A percentile compares a stretch with the other conserved stretches of the same genome.
Evolutionary conservation across 2,113 vertebrate genomes (phyloP).

Genomic region (Lepus europaeus): DNA sequence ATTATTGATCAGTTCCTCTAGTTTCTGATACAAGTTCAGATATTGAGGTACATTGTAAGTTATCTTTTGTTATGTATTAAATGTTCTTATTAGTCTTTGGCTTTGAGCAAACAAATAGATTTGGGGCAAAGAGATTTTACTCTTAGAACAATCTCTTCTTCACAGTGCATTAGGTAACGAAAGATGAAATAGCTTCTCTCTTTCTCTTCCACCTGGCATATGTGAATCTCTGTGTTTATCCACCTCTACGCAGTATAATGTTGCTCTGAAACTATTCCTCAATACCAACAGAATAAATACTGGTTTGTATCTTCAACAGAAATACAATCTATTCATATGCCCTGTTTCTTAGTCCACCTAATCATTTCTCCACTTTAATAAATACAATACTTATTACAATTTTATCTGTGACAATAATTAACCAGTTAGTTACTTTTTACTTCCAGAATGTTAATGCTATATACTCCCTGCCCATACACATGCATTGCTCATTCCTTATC

Average conservation of each 20-base stretch:
- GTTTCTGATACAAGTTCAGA: not conserved
- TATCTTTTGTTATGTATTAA: not conserved
- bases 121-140: not conserved
- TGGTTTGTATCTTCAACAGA: not conserved
- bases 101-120: not conserved
- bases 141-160: not conserved
- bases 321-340: not conserved
- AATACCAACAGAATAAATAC: not conserved
- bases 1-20: not conserved
- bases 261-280: not conserved
- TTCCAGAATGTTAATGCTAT: too few species aligned
- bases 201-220: too few species aligned
- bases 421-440: too few species aligned
- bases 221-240: not conserved
- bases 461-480: not conserved
- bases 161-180: not conserved
- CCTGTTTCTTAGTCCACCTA: not conserved
- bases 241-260: not conserved
- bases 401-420: not conserved
- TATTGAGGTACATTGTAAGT: not conserved
- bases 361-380: not conserved
- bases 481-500: not conserved
- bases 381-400: not conserved
- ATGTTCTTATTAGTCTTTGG: not conserved
- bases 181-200: rapidly evolving